Base-by-base conservation (phyloP, 2,888 invertebrate species). In the Automeris io region DNA sequence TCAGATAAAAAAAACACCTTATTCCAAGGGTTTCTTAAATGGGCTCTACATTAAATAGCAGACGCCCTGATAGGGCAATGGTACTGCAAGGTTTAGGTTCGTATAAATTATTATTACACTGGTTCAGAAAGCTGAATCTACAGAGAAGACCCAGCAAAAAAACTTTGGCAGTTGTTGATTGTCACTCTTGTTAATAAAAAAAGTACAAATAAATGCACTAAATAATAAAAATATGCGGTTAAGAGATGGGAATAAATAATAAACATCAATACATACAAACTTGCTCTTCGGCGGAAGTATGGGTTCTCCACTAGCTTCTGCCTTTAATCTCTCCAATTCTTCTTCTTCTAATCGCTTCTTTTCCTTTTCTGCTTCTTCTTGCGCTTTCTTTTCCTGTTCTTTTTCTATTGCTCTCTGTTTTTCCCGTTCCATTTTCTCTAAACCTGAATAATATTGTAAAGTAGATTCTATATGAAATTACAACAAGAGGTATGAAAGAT, bases 341-440 rank as follows among this genome's bases (percentile, higher is more conserved):
- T 76, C 74, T 46, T 82, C 80, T 53, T 92, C 91, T 47, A 91
- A 80, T 60, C 90, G 89, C 58, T 90, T 89, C 58, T 90, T 89
- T 47, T 91, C 89, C 24, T 90, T 88, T 58, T 94, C 93, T 0
- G 79, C 83, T 62, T 61, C 90, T 54, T 91, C 91, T 37, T 90
- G 85, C 46, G 90, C 89, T 49, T 89, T 88, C 57, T 89, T 88
- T 53, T 92, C 90, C 46, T 91, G 88, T 59, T 94, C 93, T 37
- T 91, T 90, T 65, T 97, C 96, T 51, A 95, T 88, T 48, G 96
- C 96, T 57, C 91, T 93, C 61, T 92, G 91, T 63, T 97, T 97
- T 56, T 98, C 97, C 16, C 95, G 89, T 72, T 99, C 98, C 96
- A 98, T 98, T 87, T 98, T 98, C 68, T 98, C 98, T 51, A 99